Base-by-base conservation (phyloP, 2,113 vertebrate genomes). In the Equus przewalskii region DNA sequence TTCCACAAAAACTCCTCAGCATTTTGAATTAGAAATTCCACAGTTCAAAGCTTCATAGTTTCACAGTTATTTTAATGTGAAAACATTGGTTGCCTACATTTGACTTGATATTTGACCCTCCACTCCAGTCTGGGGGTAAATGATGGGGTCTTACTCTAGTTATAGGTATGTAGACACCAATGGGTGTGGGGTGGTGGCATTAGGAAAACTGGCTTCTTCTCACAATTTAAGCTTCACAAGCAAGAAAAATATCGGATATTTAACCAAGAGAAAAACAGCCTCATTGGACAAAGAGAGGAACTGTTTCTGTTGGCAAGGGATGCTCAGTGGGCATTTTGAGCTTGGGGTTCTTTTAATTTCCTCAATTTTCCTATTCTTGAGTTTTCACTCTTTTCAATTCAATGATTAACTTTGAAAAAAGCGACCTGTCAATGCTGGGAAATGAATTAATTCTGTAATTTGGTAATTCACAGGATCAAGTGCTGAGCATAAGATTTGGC, bases 1-100 rank as follows among this genome's bases (percentile, higher is more conserved):
- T 70, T 6, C 22, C 41, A 75, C 41, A 44, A 13, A 60, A 75
- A 18, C 79, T 70, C 22, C 70, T 56, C 24, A 54, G 18, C 64
- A 76, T 89, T 89, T 93, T 81, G 41, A 64, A 78, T 96, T 87
- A 33, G 9, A 89, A 87, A 91, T 9, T 72, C 10, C 79, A 36
- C 6, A n/a, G 10, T 81, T 86, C 54, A 73, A 75, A 5, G 1
- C 65, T 64, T 3, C 30, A 58, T 19, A 30, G 18, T 33, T 86
- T 3, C 30, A 58, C 18, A 30, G 18, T 33, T 86, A 4, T 41
- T 81, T 58, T 14, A 13, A 60, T 26, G 11, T 49, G 7, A 36
- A 70, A 67, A 91, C 5, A 62, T 44, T 80, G 44, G 62, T 65
- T 8, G 72, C 9, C 19, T 81, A 67, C 19, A 51, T 83, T 89